A percentile compares a stretch with the other conserved stretches of the same genome.
Evolutionary conservation across 2,888 invertebrate species (phyloP).

Genomic region (Tipula vernalis): DNA sequence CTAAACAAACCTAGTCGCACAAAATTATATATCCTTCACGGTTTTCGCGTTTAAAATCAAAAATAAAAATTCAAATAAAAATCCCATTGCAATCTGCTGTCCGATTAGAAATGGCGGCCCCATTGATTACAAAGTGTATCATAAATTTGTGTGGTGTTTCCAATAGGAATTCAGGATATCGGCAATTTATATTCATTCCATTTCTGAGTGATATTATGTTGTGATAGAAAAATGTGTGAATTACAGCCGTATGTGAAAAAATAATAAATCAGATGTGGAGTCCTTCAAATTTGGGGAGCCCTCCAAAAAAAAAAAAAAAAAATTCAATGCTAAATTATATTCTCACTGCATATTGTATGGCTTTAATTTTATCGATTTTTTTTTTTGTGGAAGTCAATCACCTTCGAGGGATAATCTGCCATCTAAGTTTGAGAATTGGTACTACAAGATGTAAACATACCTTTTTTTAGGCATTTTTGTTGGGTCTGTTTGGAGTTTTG

Average conservation of each 20-base stretch:
- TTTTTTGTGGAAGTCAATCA: not conserved
- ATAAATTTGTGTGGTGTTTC: not conserved
- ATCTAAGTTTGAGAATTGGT: not conserved
- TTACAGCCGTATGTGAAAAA: not conserved
- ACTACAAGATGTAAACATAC: not conserved
- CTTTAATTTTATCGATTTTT: not conserved
- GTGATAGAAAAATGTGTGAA: not conserved
- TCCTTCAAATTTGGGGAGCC: not conserved
- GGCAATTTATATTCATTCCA: not conserved
- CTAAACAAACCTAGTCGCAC: not conserved
- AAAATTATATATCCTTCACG: not conserved
- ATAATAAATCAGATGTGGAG: not conserved
- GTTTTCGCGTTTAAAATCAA: not conserved
- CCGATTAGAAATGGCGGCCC: not conserved
- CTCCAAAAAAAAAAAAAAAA: not conserved
- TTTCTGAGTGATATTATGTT: not conserved
- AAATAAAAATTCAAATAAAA: not conserved
- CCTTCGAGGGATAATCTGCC: not conserved
- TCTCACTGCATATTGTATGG: not conserved
- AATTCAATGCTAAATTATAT: not conserved
- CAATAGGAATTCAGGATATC: not conserved
- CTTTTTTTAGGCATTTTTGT: not conserved
- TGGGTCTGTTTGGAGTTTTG: not conserved
- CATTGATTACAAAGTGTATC: not conserved
- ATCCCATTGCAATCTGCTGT: not conserved